Evolutionary conservation across 2,797 vertebrate genomes (phyloP).

Genomic region (Falco cherrug): DNA sequence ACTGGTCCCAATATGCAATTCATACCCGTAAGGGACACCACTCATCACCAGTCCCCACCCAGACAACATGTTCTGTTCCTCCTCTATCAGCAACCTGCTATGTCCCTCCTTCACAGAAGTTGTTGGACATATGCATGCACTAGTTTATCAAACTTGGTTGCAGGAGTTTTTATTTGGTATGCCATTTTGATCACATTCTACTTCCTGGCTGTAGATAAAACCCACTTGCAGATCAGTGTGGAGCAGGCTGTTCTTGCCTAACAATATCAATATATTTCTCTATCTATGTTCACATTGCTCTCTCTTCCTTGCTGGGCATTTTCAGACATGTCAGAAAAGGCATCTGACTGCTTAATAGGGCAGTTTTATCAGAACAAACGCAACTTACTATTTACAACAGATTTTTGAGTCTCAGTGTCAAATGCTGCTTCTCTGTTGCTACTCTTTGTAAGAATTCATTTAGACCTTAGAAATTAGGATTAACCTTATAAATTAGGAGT

Average conservation of each 20-base stretch:
- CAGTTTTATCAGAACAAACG: constrained; percentile 13
- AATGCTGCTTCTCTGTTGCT: not conserved
- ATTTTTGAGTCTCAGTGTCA: not conserved
- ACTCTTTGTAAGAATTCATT: not conserved
- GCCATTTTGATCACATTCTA: not conserved
- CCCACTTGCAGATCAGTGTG: not conserved
- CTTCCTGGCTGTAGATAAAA: not conserved
- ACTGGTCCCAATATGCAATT: not conserved
- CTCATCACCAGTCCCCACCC: not conserved
- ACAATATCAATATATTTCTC: not conserved
- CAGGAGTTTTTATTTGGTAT: not conserved
- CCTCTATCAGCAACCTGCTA: not conserved
- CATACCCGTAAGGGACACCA: not conserved
- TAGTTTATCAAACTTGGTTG: not conserved
- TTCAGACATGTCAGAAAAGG: not conserved
- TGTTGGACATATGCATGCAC: not conserved
- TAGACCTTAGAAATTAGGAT: not conserved
- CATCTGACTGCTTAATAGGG: not conserved
- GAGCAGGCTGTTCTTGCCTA: not conserved
- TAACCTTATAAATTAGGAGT: not conserved
- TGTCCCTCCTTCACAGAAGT: not conserved
- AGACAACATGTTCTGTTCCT: not conserved
- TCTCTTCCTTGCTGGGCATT: not conserved
- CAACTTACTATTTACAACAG: not conserved
- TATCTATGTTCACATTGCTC: not conserved